Conservation (phyloP, 2,797 vertebrate genomes). For the Malurus splendens region DNA sequence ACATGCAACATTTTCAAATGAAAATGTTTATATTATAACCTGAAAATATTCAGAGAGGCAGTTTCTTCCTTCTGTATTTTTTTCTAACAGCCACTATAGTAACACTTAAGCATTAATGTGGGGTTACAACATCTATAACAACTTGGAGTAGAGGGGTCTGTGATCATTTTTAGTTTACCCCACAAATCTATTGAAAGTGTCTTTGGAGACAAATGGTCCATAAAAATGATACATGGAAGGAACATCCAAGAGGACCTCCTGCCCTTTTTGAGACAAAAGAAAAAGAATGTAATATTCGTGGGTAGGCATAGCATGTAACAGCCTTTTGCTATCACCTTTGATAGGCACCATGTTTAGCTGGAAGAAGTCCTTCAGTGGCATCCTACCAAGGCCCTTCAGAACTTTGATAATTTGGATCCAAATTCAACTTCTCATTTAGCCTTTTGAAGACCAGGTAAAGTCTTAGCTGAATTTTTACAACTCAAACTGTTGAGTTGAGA, state of each 20-base stretch:
- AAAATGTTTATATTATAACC: neutral
- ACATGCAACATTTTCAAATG: neutral
- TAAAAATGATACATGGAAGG: neutral
- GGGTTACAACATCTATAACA: neutral
- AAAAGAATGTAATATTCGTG: neutral
- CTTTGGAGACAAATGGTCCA: neutral
- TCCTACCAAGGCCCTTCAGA: neutral
- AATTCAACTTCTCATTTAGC: neutral
- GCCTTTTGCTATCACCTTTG: neutral
- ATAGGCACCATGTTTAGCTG: neutral
- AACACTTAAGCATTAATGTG: neutral
- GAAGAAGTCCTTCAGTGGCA: neutral
- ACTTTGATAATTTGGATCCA: neutral
- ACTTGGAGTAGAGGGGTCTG: neutral
- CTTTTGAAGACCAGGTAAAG: neutral
- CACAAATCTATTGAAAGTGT: rapidly evolving
- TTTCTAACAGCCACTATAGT: neutral
- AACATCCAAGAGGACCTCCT: neutral
- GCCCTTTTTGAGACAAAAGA: neutral
- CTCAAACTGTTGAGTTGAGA: neutral
- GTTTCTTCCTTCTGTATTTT: neutral
- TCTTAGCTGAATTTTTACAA: neutral
- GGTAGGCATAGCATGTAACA: neutral
- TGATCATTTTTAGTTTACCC: neutral
- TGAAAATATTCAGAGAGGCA: neutral